These are phyloP conservation scores for Drosophila testacea DNA, from an alignment of 2,888 invertebrate species.

Conservation along the genomic window DNA sequence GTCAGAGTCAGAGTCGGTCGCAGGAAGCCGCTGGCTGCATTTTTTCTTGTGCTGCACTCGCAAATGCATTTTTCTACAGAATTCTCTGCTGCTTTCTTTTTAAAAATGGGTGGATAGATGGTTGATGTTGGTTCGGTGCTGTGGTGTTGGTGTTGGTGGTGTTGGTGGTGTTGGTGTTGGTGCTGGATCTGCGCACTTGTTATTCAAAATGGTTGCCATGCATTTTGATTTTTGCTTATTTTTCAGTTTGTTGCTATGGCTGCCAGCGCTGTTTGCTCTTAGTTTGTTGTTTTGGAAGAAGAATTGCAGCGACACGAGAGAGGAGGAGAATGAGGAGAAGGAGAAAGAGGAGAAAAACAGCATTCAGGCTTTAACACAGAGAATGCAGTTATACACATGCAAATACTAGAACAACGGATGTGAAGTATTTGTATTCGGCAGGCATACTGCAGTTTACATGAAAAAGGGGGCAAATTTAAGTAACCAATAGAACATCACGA, in stretches of 20 bases:
- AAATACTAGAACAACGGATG: constrained; percentile 30
- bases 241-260: constrained; percentile 76
- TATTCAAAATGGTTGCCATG: constrained; percentile 79
- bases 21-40: constrained; percentile 64
- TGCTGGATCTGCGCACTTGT: constrained; percentile 68
- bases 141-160: not conserved
- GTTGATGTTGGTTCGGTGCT: not conserved
- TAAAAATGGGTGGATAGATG: constrained; percentile 15
- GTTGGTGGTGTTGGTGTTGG: constrained; percentile 13
- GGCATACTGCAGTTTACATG: constrained; percentile 2
- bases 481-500: not conserved
- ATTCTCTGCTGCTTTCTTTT: constrained; percentile 45
- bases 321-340: not conserved
- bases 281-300: constrained; percentile 67
- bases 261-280: constrained; percentile 70
- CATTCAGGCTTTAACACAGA: constrained; percentile 2
- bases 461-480: constrained; percentile 9
- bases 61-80: constrained; percentile 61
- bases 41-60: constrained; percentile 64
- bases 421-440: constrained; percentile 38
- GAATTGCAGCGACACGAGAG: constrained; percentile 48
- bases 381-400: constrained; percentile 17
- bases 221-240: constrained; percentile 77
- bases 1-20: constrained; percentile 29
- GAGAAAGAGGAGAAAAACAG: not conserved